phyloP scores from a whole-genome alignment of 2,888 invertebrate genomes.

The Neoitamus cyanurus region DNA sequence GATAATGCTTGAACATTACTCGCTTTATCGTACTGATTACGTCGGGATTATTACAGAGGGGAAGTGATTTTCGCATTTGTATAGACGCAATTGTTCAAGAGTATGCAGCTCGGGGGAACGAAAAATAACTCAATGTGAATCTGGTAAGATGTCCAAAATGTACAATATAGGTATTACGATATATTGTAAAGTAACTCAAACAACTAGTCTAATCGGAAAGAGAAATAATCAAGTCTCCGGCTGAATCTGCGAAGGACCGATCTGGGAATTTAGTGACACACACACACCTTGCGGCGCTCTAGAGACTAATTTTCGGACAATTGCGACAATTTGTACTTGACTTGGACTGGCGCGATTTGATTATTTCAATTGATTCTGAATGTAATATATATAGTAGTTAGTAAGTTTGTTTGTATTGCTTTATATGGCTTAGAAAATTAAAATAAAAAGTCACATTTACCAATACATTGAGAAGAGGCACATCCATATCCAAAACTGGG shows the following conservation, averaged over 20 bases:
- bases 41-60: constrained; percentile 17
- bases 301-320: background rate
- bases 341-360: constrained; percentile 11
- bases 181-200: constrained; percentile 35
- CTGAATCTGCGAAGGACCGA: background rate
- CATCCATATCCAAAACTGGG: constrained; percentile 58
- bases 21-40: constrained; percentile 15
- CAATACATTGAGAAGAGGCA: constrained; percentile 58
- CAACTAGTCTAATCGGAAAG: constrained; percentile 32
- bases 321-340: background rate
- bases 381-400: constrained; percentile 28
- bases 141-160: constrained; percentile 15
- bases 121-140: constrained; percentile 13
- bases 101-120: constrained; percentile 11
- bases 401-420: constrained; percentile 30
- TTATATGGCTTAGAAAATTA: constrained; percentile 55
- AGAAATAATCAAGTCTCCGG: constrained; percentile 35
- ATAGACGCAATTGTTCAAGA: constrained; percentile 50
- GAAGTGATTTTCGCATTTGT: constrained; percentile 66
- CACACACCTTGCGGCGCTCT: background rate
- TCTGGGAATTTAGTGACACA: background rate
- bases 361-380: constrained; percentile 37
- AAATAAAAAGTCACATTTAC: constrained; percentile 67
- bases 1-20: constrained; percentile 13
- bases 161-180: constrained; percentile 37